Percentiles rank a stretch among this genome's conserved stretches.
These are phyloP conservation scores for Tipula vernalis DNA, from an alignment of 2,888 invertebrate species.

Conservation along the genomic window DNA sequence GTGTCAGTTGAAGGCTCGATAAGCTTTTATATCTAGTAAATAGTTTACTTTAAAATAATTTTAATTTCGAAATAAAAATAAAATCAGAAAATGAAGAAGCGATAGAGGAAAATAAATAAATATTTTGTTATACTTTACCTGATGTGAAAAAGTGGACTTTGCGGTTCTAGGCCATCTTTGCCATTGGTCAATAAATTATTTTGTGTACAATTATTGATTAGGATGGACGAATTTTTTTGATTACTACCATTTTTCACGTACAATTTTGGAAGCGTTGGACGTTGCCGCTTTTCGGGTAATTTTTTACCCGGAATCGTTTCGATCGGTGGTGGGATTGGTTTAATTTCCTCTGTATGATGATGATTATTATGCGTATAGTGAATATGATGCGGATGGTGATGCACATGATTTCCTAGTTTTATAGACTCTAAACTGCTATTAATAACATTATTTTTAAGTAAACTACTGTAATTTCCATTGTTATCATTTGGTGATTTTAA, in stretches of 20 bases:
- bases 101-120: background rate
- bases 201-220: slow-evolving; percentile 49
- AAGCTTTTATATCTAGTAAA: slow-evolving; percentile 33
- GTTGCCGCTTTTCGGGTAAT: slow-evolving; percentile 61
- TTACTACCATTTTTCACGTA: slow-evolving; percentile 60
- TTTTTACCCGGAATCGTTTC: slow-evolving; percentile 84
- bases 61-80: background rate
- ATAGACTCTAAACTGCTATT: slow-evolving; percentile 34
- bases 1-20: slow-evolving; percentile 35
- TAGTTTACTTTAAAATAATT: slow-evolving; percentile 8
- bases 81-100: background rate
- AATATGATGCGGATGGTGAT: slow-evolving; percentile 24
- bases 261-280: slow-evolving; percentile 59
- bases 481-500: slow-evolving; percentile 18
- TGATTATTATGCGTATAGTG: slow-evolving; percentile 27
- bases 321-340: slow-evolving; percentile 83
- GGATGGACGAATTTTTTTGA: slow-evolving; percentile 40
- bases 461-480: slow-evolving; percentile 22
- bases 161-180: slow-evolving; percentile 35
- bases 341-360: slow-evolving; percentile 48
- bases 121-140: slow-evolving; percentile 24
- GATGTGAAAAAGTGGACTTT: slow-evolving; percentile 36
- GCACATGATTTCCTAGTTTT: slow-evolving; percentile 30
- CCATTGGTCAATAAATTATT: slow-evolving; percentile 48
- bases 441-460: slow-evolving; percentile 18